phyloP scores from a whole-genome alignment of 1,140 invertebrate genomes.

The Mercenaria mercenaria region DNA sequence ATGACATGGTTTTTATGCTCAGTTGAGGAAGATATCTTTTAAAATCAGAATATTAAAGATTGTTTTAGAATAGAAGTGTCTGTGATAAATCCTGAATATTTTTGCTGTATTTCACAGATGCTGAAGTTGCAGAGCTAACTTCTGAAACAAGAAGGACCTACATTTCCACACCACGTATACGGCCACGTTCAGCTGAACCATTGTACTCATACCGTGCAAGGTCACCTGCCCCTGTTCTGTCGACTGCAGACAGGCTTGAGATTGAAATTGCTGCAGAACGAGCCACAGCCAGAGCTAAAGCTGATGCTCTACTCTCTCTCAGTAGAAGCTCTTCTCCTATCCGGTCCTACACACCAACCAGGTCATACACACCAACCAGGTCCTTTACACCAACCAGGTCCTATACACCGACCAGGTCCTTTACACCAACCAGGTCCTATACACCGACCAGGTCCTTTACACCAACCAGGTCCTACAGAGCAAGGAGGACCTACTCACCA shows the following conservation, averaged over 20 bases:
- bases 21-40: too few relatives aligned
- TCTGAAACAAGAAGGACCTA: constrained; percentile 34
- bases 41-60: too few relatives aligned
- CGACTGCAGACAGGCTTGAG: constrained; percentile 19
- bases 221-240: constrained; percentile 44
- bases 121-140: constrained; percentile 71
- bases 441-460: too few relatives aligned
- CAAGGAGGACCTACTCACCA: too few relatives aligned
- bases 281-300: constrained; percentile 19
- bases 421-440: too few relatives aligned
- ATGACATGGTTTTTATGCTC: too few relatives aligned
- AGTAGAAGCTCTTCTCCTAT: constrained; percentile 2
- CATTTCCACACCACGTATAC: background rate
- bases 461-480: too few relatives aligned
- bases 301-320: background rate
- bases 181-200: constrained; percentile 72
- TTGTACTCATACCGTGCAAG: constrained; percentile 64
- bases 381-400: too few relatives aligned
- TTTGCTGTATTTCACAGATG: constrained; percentile 54
- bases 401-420: too few relatives aligned
- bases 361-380: too few relatives aligned
- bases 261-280: constrained; percentile 30
- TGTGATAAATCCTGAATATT: too few relatives aligned
- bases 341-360: background rate
- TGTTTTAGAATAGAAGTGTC: too few relatives aligned